phyloP scores from a whole-genome alignment of 1,140 invertebrate genomes.

The Panonychus citri region DNA sequence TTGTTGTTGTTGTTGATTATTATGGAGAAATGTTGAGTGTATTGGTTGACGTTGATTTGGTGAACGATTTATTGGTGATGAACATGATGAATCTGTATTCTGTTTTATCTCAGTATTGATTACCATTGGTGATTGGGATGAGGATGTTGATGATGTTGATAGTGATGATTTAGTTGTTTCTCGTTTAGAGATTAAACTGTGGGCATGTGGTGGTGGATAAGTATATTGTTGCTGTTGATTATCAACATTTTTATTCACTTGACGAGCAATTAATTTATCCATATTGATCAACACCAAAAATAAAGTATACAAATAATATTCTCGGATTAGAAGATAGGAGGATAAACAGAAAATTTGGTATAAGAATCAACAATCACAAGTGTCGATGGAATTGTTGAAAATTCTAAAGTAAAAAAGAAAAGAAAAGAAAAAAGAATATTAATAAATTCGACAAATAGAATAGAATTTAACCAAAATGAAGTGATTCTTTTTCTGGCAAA shows the following conservation, averaged over 20 bases:
- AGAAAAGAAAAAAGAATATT: not conserved
- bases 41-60: not conserved
- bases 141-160: not conserved
- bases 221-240: not conserved
- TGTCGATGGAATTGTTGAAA: not conserved
- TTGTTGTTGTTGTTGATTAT: not conserved
- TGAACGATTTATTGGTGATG: too few relatives aligned
- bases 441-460: too few relatives aligned
- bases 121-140: not conserved
- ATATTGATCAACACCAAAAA: too few relatives aligned
- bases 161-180: not conserved
- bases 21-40: not conserved
- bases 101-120: too few relatives aligned
- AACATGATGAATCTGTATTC: too few relatives aligned
- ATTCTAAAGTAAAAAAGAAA: not conserved
- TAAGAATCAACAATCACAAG: not conserved
- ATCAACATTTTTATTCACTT: not conserved
- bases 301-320: too few relatives aligned
- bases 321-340: too few relatives aligned
- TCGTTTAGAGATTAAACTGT: not conserved
- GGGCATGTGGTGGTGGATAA: not conserved
- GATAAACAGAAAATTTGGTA: too few relatives aligned
- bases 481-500: too few relatives aligned
- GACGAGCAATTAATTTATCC: not conserved
- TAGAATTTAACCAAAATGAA: too few relatives aligned